Conservation (phyloP, 92 coral and sea anemone genomes). For the Micromussa lordhowensis region DNA sequence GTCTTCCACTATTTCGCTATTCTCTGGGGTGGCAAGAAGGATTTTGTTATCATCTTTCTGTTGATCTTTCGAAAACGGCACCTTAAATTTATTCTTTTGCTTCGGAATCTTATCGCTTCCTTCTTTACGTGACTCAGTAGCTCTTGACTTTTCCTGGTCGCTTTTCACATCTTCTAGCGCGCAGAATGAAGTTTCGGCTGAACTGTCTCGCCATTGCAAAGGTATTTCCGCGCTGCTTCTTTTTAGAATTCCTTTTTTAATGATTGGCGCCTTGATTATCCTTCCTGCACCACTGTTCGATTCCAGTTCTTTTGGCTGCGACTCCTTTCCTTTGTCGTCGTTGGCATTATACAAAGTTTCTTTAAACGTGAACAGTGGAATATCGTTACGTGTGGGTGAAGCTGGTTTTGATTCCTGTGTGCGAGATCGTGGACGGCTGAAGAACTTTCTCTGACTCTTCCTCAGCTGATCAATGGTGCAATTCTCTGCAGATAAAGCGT, state of each 20-base stretch:
- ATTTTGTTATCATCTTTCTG: conserved; percentile 19
- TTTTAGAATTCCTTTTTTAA: conserved; percentile 41
- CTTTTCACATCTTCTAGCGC: conserved; percentile 16
- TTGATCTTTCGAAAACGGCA: conserved; percentile 18
- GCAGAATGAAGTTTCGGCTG: conserved; percentile 14
- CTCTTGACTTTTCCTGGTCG: conserved; percentile 3
- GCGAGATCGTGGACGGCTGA: conserved; percentile 47
- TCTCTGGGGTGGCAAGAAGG: conserved; percentile 51
- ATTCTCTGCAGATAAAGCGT: conserved; percentile 19
- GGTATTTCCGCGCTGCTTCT: conserved; percentile 10
- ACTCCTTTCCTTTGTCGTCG: background rate
- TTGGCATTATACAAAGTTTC: background rate
- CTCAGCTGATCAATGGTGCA: conserved; percentile 28
- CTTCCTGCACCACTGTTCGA: conserved; percentile 14
- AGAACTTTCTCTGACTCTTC: conserved; percentile 47
- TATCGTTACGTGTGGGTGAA: conserved; percentile 33
- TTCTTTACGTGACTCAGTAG: conserved; percentile 5
- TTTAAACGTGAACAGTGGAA: conserved; percentile 37
- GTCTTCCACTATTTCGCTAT: conserved; percentile 46
- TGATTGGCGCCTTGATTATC: background rate
- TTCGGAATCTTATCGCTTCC: conserved; percentile 10
- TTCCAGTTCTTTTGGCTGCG: conserved; percentile 1
- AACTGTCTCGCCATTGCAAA: conserved; percentile 6
- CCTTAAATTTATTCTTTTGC: conserved; percentile 12
- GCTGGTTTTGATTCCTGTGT: conserved; percentile 37